Percentiles rank a stretch among this genome's conserved stretches.
Evolutionary conservation across 23 tunicate genomes (phyloP).

Genomic region (Clavelina lepadiformis): DNA sequence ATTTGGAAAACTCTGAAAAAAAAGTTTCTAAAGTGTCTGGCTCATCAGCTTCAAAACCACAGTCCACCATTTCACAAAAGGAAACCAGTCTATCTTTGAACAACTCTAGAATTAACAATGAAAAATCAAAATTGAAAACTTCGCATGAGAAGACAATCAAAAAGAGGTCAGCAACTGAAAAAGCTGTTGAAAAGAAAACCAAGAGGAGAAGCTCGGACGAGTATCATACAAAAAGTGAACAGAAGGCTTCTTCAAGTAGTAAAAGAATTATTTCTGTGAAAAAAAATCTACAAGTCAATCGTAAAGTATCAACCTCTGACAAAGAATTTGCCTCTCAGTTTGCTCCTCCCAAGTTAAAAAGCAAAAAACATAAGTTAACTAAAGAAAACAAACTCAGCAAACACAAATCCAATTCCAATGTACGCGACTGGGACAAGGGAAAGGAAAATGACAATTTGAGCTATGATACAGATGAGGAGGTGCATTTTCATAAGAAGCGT

Average conservation of each 20-base stretch:
- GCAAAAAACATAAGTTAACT: slow-evolving; percentile 21
- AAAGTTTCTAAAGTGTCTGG: neutral
- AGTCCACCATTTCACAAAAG: no score
- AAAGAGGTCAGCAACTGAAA: neutral
- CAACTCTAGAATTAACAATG: neutral
- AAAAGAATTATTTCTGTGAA: slow-evolving; percentile 17
- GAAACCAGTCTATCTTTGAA: neutral
- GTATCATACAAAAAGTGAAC: neutral
- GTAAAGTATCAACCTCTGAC: slow-evolving; percentile 3
- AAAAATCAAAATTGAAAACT: neutral
- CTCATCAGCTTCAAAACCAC: neutral
- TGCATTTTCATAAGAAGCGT: slow-evolving; percentile 9
- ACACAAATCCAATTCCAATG: neutral
- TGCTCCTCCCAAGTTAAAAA: slow-evolving; percentile 15
- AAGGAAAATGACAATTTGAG: no score
- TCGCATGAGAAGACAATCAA: slow-evolving; percentile 1
- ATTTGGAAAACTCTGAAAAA: neutral
- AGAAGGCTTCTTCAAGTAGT: neutral
- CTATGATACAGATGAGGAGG: no score
- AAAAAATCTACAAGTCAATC: neutral
- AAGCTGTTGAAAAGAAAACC: slow-evolving; percentile 2
- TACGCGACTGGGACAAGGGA: slow-evolving; percentile 31
- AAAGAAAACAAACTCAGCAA: neutral
- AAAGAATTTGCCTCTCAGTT: slow-evolving; percentile 7
- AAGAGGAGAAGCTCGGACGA: slow-evolving; percentile 2